Evolutionary conservation across 1,140 invertebrate genomes (phyloP).

Genomic region (Globodera ellingtonae): DNA sequence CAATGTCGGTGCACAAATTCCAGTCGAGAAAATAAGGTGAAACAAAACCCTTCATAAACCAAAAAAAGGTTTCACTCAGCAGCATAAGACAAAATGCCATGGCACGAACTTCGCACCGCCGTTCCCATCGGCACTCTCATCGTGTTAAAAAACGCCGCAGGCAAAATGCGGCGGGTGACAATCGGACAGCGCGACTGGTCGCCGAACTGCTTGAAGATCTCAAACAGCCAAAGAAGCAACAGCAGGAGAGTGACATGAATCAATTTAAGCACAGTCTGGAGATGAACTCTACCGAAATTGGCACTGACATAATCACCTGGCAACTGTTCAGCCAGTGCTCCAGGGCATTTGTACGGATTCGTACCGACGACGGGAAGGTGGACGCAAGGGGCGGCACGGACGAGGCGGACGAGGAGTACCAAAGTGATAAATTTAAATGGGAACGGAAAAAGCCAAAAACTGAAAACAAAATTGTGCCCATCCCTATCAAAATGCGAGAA

Average conservation of each 20-base stretch:
- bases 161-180: background rate
- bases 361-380: background rate
- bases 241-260: background rate
- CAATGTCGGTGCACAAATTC: background rate
- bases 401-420: background rate
- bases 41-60: background rate
- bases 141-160: background rate
- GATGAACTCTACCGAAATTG: background rate
- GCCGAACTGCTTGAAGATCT: background rate
- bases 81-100: background rate
- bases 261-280: background rate
- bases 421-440: background rate
- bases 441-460: no score
- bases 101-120: background rate
- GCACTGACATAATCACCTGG: background rate
- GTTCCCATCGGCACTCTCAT: background rate
- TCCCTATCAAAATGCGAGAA: no score
- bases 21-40: background rate
- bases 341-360: background rate
- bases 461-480: no score
- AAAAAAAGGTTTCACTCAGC: no score
- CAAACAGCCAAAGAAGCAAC: background rate
- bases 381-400: background rate
- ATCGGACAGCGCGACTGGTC: background rate
- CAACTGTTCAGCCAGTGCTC: background rate